Conservation (phyloP, 2,888 invertebrate species). For the Hyalella azteca region DNA sequence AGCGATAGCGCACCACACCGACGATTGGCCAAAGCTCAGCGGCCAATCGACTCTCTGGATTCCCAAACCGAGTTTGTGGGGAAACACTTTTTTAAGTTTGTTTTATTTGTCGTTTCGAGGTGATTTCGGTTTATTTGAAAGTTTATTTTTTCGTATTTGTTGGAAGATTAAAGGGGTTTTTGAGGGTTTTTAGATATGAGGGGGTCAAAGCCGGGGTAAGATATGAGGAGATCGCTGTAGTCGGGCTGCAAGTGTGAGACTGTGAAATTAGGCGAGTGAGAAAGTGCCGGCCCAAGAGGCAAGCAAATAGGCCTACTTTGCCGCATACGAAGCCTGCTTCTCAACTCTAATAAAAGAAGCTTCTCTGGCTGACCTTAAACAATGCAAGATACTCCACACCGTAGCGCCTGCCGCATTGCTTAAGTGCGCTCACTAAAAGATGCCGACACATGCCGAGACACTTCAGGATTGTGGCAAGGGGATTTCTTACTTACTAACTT, state of each 20-base stretch:
- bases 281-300: slow-evolving; percentile 3
- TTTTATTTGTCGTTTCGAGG: slow-evolving; percentile 38
- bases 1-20: slow-evolving; percentile 15
- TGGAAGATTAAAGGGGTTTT: slow-evolving; percentile 16
- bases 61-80: slow-evolving; percentile 30
- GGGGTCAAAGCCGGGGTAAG: slow-evolving; percentile 18
- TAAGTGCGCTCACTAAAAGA: too few relatives aligned
- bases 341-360: slow-evolving; percentile 32
- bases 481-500: too few relatives aligned
- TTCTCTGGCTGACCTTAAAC: background rate
- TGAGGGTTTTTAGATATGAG: slow-evolving; percentile 32
- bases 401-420: too few relatives aligned
- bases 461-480: too few relatives aligned
- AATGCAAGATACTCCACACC: background rate
- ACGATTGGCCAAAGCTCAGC: slow-evolving; percentile 16
- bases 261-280: slow-evolving; percentile 36
- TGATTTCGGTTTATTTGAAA: slow-evolving; percentile 39
- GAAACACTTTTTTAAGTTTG: slow-evolving; percentile 36
- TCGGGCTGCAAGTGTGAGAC: slow-evolving; percentile 25
- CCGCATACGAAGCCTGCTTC: slow-evolving; percentile 20
- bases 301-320: slow-evolving; percentile 26
- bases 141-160: slow-evolving; percentile 40
- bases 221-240: slow-evolving; percentile 5
- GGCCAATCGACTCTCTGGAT: slow-evolving; percentile 9
- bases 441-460: too few relatives aligned